Base-by-base conservation (phyloP, 1,140 invertebrate genomes). In the Eulimnadia texana region DNA sequence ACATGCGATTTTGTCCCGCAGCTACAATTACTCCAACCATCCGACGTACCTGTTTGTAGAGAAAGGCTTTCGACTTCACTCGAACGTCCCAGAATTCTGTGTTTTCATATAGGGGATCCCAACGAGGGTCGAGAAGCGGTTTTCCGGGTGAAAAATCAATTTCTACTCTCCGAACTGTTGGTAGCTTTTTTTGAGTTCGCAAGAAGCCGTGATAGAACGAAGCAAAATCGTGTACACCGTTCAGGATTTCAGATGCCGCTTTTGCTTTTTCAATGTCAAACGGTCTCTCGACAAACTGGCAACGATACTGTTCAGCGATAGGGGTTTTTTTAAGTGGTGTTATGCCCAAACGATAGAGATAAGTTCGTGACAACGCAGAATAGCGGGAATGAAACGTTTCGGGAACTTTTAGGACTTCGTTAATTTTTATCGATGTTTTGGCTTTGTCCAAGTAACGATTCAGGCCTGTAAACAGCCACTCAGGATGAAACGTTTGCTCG, bases 41-140 rank as follows among this genome's bases (percentile, higher is more conserved):
- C 47, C 85, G 77, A 51, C 86, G 78, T 3, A 89, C 81, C 83
- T 87, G 68, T 28, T 83, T 85, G 68, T 87, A 83, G 19, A 87
- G 72, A 75, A 86, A 88, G n/a, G 79, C 77, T 68, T 68, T 76
- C 24, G 78, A 76, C 63, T 74, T 77, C 13, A 82, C 75, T 61
- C 74, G 74, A 47, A 88, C 72, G 67, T 85, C 77, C 76, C 79
- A 85, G 68, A 80, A 85, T 65, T 81, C 71, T 65, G 80, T 81
- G 28, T 74, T 66, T 10, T 68, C 53, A 73, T 66, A 59, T 70
- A 76, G 24, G 63, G 76, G 71, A 70, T 72, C 78, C 64, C 74
- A 63, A 1, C 22, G 3, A 23, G 65, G 28, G n/a, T 63, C 63
- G 33, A 70, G 64, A 60, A 67, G 65, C 55, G 63, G 63, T 28